phyloP scores from a whole-genome alignment of 2,113 vertebrate genomes.

The Daboia siamensis region DNA sequence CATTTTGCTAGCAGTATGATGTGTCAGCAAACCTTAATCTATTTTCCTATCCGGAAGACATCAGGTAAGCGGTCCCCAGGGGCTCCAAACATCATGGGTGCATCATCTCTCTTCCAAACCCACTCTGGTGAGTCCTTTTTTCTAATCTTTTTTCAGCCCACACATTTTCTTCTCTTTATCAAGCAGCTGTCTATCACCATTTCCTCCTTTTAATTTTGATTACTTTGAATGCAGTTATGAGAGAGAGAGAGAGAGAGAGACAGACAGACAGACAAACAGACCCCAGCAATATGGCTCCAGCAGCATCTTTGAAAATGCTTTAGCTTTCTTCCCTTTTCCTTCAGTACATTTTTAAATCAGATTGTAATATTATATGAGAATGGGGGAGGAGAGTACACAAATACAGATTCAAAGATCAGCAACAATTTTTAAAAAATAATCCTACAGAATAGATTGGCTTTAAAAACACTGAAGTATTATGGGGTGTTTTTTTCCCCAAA shows the following conservation, averaged over 20 bases:
- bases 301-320: neutral
- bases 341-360: neutral
- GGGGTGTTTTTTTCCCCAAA: neutral
- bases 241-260: neutral
- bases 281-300: neutral
- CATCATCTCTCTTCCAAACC: neutral
- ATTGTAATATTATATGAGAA: neutral
- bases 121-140: neutral
- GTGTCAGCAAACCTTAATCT: neutral
- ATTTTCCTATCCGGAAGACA: neutral
- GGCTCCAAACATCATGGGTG: neutral
- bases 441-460: constrained; percentile 52
- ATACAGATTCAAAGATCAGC: constrained; percentile 53
- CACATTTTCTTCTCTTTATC: neutral
- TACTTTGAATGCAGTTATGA: neutral
- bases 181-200: neutral
- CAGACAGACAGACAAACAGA: too few relatives aligned
- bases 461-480: constrained; percentile 52
- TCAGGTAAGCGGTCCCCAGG: neutral
- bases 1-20: neutral
- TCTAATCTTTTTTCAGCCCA: neutral
- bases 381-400: neutral
- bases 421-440: constrained; percentile 51
- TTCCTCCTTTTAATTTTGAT: neutral
- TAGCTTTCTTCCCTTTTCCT: neutral